Evolutionary conservation across 2,888 invertebrate genomes (phyloP).

Genomic region (Aproaerema taeniolella): DNA sequence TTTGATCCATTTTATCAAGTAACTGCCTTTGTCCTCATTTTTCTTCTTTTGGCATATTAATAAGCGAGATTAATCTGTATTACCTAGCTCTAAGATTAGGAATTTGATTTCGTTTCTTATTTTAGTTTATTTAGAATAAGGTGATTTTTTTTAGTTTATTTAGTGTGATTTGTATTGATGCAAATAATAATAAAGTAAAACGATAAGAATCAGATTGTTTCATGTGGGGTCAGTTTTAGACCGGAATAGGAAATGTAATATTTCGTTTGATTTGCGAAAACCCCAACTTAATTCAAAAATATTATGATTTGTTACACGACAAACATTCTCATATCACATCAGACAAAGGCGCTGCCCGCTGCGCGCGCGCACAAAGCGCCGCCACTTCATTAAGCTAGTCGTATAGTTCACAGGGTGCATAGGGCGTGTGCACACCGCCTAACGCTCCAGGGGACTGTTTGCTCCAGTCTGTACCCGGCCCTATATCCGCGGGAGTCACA

Average conservation of each 20-base stretch:
- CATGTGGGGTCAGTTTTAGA: not conserved
- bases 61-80: not conserved
- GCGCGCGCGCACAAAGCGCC: conserved; percentile 18
- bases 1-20: conserved; percentile 5
- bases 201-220: too few species aligned
- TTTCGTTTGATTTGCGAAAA: not conserved
- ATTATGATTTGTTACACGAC: conserved; percentile 13
- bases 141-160: not conserved
- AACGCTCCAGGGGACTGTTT: conserved; percentile 18
- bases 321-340: conserved; percentile 10
- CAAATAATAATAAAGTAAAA: too few species aligned
- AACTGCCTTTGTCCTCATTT: conserved; percentile 6
- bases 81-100: not conserved
- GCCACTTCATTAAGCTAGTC: conserved; percentile 12
- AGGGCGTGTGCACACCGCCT: conserved; percentile 26
- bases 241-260: not conserved
- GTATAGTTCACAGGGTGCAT: conserved; percentile 32
- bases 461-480: conserved; percentile 14
- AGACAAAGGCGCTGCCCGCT: conserved; percentile 11
- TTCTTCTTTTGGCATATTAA: not conserved
- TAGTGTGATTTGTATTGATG: too few species aligned
- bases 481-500: conserved; percentile 17
- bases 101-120: not conserved
- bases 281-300: conserved; percentile 2
- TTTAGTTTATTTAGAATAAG: not conserved